phyloP scores from a whole-genome alignment of 2,888 invertebrate genomes.

The Alitta virens region DNA sequence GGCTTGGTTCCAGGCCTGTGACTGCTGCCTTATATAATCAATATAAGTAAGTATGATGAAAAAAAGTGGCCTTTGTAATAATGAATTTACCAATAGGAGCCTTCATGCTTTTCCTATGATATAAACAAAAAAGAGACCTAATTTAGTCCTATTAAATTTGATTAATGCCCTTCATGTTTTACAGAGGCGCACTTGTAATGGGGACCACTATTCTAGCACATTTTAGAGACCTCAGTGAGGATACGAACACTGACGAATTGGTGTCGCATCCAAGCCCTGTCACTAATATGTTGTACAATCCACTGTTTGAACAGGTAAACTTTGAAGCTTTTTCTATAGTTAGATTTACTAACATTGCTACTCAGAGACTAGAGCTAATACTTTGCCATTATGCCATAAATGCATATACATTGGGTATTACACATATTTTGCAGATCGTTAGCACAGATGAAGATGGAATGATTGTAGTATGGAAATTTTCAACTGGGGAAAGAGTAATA shows the following conservation, averaged over 20 bases:
- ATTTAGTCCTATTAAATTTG: background rate
- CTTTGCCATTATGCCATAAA: background rate
- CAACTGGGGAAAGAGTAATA: conserved; percentile 67
- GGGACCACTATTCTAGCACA: conserved; percentile 13
- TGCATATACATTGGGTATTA: conserved; percentile 32
- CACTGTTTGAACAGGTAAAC: conserved; percentile 66
- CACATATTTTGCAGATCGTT: conserved; percentile 62
- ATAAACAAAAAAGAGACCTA: too few species aligned
- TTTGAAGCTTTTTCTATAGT: too few species aligned
- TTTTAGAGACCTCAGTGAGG: conserved; percentile 6
- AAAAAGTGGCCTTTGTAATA: too few species aligned
- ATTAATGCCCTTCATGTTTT: too few species aligned
- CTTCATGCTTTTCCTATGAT: too few species aligned
- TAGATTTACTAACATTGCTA: too few species aligned
- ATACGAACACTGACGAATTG: conserved; percentile 24
- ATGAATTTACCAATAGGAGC: too few species aligned
- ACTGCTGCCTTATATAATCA: background rate
- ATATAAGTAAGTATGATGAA: too few species aligned
- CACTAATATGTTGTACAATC: conserved; percentile 74
- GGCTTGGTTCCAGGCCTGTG: conserved; percentile 11
- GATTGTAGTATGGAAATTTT: conserved; percentile 80
- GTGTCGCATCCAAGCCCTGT: conserved; percentile 69
- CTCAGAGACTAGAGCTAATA: too few species aligned
- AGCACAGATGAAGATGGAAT: conserved; percentile 77
- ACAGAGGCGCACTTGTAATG: conserved; percentile 1